These are phyloP conservation scores for Drosophila longiperda DNA, from an alignment of 2,888 invertebrate species.

Conservation along the genomic window DNA sequence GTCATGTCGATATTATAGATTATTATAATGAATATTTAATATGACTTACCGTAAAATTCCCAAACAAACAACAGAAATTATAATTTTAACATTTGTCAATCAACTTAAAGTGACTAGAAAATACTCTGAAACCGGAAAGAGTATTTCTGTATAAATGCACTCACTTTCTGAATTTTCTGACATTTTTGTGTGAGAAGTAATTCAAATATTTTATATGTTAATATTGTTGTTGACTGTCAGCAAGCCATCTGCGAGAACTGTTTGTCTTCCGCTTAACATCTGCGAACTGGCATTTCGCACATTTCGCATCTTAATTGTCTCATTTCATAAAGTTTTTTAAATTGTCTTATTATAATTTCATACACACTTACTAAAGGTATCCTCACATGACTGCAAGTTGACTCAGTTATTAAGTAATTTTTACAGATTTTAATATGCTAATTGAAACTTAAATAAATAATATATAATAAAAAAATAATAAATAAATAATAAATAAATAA, in stretches of 20 bases:
- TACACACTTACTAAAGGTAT: not conserved
- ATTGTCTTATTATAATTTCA: not conserved
- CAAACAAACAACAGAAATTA: not conserved
- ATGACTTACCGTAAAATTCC: conserved; percentile 42
- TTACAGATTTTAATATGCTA: not conserved
- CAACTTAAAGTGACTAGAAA: not conserved
- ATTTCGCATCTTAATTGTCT: conserved; percentile 63
- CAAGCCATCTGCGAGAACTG: conserved; percentile 11
- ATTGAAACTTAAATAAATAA: no score
- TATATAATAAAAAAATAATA: no score
- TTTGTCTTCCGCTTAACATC: conserved; percentile 6
- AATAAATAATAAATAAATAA: no score
- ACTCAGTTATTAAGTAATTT: not conserved
- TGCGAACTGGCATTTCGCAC: conserved; percentile 18
- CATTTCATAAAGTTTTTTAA: conserved; percentile 38
- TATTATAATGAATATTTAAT: conserved; percentile 77
- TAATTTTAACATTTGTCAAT: not conserved
- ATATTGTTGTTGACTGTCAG: conserved; percentile 24
- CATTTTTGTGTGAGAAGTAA: conserved; percentile 38
- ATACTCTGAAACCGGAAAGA: no score
- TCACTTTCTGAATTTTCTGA: conserved; percentile 14
- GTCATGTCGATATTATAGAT: conserved; percentile 56
- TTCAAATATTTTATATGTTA: conserved; percentile 47
- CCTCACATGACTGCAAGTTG: no score
- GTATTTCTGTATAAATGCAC: no score